Conservation (phyloP, 2,888 invertebrate species). For the Electrophaes corylata region DNA sequence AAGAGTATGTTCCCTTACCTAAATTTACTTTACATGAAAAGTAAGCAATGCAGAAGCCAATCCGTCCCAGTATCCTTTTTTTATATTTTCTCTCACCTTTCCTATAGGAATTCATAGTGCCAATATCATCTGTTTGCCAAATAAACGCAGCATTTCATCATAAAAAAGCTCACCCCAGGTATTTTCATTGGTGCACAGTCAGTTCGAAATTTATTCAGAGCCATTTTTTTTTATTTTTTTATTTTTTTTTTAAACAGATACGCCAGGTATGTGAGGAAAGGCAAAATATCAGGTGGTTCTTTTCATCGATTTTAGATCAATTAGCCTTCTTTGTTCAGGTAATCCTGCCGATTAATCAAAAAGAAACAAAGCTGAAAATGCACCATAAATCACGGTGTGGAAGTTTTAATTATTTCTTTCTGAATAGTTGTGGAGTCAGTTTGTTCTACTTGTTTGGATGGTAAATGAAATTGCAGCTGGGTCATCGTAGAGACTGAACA, state of each 20-base stretch:
- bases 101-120: no score
- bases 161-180: background rate
- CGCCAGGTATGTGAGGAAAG: background rate
- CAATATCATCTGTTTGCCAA: no score
- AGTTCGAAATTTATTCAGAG: background rate
- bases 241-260: background rate
- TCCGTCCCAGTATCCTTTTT: no score
- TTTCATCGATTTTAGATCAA: conserved; percentile 20
- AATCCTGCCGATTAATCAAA: conserved; percentile 37
- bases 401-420: conserved; percentile 51
- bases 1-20: no score
- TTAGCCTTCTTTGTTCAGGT: conserved; percentile 26
- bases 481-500: background rate
- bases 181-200: background rate
- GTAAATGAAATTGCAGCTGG: conserved; percentile 8
- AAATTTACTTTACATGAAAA: no score
- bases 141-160: no score
- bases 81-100: no score
- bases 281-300: background rate
- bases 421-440: conserved; percentile 37
- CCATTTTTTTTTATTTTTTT: no score
- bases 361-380: conserved; percentile 40
- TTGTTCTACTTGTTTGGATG: conserved; percentile 28
- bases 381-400: conserved; percentile 46
- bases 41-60: no score